Conservation (phyloP, 2,797 vertebrate species). For the Sphenodon punctatus region DNA sequence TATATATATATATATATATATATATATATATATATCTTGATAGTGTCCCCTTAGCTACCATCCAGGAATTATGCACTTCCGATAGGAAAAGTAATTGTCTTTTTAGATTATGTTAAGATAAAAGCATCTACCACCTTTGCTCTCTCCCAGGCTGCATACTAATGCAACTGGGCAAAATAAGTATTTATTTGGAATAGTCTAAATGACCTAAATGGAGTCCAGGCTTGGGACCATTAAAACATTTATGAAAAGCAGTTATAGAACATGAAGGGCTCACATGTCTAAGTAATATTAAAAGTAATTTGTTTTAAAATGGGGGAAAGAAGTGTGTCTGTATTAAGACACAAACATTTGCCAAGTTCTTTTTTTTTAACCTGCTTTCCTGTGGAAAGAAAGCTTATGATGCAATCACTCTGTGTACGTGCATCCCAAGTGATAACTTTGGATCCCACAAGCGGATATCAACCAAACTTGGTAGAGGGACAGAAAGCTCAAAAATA, state of each 20-base stretch:
- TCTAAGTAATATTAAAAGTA: conserved; percentile 58
- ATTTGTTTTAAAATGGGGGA: conserved; percentile 62
- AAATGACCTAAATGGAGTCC: conserved; percentile 51
- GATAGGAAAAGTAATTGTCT: conserved; percentile 17
- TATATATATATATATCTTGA: conserved; percentile 8
- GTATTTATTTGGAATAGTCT: conserved; percentile 53
- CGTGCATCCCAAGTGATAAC: no score
- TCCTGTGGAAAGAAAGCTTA: no score
- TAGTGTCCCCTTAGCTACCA: conserved; percentile 15
- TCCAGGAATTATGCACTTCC: conserved; percentile 17
- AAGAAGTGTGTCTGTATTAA: not conserved
- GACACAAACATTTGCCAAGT: conserved; percentile 21
- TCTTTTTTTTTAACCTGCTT: conserved; percentile 28
- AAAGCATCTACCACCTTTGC: conserved; percentile 25
- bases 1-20: no score
- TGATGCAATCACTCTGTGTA: no score
- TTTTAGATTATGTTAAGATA: conserved; percentile 33
- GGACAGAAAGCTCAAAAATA: no score
- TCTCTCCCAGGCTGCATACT: not conserved
- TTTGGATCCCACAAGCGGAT: no score
- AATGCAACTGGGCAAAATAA: conserved; percentile 23
- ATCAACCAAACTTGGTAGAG: not conserved
- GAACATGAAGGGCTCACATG: conserved; percentile 46
- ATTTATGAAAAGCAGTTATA: conserved; percentile 59
- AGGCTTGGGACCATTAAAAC: conserved; percentile 42